Percentiles rank a stretch among this genome's conserved stretches.
These are phyloP conservation scores for Caradrina kadenii DNA, from an alignment of 2,888 invertebrate genomes.

Conservation along the genomic window DNA sequence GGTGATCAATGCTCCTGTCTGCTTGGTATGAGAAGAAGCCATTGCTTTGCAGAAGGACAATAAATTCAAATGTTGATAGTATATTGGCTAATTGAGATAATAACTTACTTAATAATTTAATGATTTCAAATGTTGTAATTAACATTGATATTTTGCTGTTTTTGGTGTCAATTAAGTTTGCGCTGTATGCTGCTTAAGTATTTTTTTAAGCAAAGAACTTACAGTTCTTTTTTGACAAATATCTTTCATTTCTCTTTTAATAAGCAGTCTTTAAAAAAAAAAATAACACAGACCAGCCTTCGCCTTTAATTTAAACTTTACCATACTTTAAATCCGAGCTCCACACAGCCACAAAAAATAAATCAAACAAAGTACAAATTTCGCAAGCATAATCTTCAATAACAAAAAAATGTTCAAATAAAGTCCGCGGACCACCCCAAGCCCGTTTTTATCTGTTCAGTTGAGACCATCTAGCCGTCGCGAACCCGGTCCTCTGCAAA, in stretches of 20 bases:
- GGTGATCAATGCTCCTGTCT: too few relatives aligned
- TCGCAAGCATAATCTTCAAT: constrained; percentile 62
- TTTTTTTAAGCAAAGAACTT: neutral
- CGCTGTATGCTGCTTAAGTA: neutral
- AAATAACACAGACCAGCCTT: constrained; percentile 12
- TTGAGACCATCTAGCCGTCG: constrained; percentile 71
- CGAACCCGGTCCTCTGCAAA: constrained; percentile 81
- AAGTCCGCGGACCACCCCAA: constrained; percentile 62
- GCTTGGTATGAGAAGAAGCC: too few relatives aligned
- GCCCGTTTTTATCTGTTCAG: constrained; percentile 76
- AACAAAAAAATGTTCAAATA: constrained; percentile 63
- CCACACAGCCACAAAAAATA: constrained; percentile 57
- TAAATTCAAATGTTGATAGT: too few relatives aligned
- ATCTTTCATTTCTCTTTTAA: neutral
- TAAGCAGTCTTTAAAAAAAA: neutral
- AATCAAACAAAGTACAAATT: constrained; percentile 61
- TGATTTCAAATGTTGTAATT: too few relatives aligned
- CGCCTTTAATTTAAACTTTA: constrained; percentile 38
- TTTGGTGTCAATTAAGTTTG: too few relatives aligned
- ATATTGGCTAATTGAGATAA: too few relatives aligned
- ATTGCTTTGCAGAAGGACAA: too few relatives aligned
- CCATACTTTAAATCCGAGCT: constrained; percentile 47
- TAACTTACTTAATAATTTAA: too few relatives aligned
- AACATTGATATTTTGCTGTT: too few relatives aligned
- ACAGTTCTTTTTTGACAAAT: neutral